These are phyloP conservation scores for Folsomia manolachei DNA, from an alignment of 2,888 invertebrate genomes.

Conservation along the genomic window DNA sequence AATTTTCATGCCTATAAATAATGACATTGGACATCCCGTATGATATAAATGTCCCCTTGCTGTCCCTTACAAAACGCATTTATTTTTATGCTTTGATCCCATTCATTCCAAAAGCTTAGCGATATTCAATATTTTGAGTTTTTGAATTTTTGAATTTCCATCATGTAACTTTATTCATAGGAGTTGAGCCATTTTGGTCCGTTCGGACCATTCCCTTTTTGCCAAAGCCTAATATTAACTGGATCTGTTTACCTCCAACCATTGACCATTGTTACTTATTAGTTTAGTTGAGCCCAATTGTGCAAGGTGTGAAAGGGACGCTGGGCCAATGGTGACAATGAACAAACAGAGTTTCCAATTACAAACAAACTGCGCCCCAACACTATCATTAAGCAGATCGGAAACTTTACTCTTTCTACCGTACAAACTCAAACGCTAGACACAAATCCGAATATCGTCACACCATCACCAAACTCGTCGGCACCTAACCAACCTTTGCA, in stretches of 20 bases:
- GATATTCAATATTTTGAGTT: constrained; percentile 10
- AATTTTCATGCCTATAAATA: no score
- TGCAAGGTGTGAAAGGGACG: constrained; percentile 6
- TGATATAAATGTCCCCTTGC: neutral
- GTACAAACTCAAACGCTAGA: neutral
- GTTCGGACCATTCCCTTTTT: no score
- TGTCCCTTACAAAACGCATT: neutral
- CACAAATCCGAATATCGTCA: neutral
- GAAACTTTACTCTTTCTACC: constrained; percentile 15
- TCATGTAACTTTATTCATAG: neutral
- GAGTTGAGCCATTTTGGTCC: neutral
- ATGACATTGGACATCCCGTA: no score
- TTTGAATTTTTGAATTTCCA: neutral
- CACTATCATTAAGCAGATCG: constrained; percentile 42
- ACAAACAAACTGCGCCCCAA: constrained; percentile 45
- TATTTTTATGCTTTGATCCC: neutral
- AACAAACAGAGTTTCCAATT: constrained; percentile 45
- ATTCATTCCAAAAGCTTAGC: neutral
- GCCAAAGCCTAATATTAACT: neutral
- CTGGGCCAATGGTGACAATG: constrained; percentile 19
- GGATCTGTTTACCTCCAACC: neutral
- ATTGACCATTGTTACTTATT: neutral
- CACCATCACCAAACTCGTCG: neutral
- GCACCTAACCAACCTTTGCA: neutral
- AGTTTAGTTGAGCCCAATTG: constrained; percentile 7